Conservation (phyloP, 2,888 invertebrate species). For the Chalcosyrphus nemorum region DNA sequence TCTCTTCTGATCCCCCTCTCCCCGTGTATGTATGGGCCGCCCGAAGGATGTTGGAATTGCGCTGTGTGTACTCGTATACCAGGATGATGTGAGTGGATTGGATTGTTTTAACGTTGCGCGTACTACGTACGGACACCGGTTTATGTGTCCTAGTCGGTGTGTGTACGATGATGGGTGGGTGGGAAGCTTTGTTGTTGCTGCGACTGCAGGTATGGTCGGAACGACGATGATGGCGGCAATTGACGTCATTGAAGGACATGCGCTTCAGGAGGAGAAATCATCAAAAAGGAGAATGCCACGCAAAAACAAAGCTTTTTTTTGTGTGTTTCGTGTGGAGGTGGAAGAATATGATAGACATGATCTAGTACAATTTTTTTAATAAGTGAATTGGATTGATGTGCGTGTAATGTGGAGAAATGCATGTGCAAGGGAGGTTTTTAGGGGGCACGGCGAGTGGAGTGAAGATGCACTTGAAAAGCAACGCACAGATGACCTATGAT, state of each 20-base stretch:
- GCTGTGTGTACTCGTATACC: slow-evolving; percentile 23
- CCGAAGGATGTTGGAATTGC: slow-evolving; percentile 30
- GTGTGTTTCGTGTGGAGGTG: not conserved
- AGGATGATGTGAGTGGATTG: slow-evolving; percentile 33
- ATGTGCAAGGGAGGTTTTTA: not conserved
- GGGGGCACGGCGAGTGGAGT: not conserved
- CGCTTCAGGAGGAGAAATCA: slow-evolving; percentile 53
- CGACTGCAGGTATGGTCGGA: slow-evolving; percentile 62
- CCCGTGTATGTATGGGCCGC: too few species aligned
- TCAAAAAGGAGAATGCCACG: slow-evolving; percentile 26
- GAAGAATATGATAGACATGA: not conserved
- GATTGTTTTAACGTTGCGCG: slow-evolving; percentile 46
- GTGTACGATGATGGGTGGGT: slow-evolving; percentile 26
- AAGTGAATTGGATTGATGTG: not conserved
- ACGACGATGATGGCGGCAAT: slow-evolving; percentile 74
- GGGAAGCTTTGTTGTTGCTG: slow-evolving; percentile 74
- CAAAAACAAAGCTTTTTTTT: not conserved
- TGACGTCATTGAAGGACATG: slow-evolving; percentile 71
- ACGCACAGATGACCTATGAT: not conserved
- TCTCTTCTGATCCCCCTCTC: too few species aligned
- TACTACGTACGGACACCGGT: slow-evolving; percentile 60
- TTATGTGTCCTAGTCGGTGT: slow-evolving; percentile 47
- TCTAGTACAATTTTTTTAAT: slow-evolving; percentile 62
- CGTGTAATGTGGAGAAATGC: not conserved
- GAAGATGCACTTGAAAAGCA: slow-evolving; percentile 10